Evolutionary conservation across 2,113 vertebrate genomes (phyloP), one percentile per base, ranked within the genome.

Genomic region (Aphelocoma coerulescens): DNA sequence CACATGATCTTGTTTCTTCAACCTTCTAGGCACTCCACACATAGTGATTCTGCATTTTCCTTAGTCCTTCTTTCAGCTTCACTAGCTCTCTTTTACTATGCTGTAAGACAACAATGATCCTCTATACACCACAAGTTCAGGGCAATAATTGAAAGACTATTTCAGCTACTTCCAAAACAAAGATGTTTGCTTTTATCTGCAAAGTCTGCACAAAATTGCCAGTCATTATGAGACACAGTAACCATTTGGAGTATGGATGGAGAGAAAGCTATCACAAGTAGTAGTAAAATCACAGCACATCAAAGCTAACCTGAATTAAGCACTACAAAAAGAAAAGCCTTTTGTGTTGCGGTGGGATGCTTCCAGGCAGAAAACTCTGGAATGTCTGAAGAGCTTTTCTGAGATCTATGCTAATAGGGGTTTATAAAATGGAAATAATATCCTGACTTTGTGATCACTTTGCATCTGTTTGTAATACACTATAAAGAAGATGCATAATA

Each of bases 131-230:
- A 33, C 26, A 79, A 72, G 30, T 82, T 88, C 66, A 63, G 44
- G 55, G 33, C 12, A 87, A 32, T 67, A 75, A 90, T 75, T 74
- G 39, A 95, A 89, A 90, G 16, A 67, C 43, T 30, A 21, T 63
- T 90, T 88, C 66, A 88, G 61, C 35, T 85, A 4, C 39, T 72
- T 81, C 44, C 23, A 76, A 78, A 91, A 30, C 21, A 86, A 55
- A 68, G 32, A 28, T 58, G 61, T 20, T 72, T 83, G 11, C 89
- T 96, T 92, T 94, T 68, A 88, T 89, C 96, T 84, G 63, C 49
- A 32, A 88, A 83, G 49, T 39, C 76, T 92, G 15, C 32, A 48
- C 13, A 69, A 91, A 92, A 95, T 94, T 91, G 44, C 71, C 22
- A 23, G 41, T 76, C 28, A 73, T 95, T 83, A 73, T 86, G 41